phyloP scores from a whole-genome alignment of 1,140 invertebrate genomes.

The Drosophila chauvacae region DNA sequence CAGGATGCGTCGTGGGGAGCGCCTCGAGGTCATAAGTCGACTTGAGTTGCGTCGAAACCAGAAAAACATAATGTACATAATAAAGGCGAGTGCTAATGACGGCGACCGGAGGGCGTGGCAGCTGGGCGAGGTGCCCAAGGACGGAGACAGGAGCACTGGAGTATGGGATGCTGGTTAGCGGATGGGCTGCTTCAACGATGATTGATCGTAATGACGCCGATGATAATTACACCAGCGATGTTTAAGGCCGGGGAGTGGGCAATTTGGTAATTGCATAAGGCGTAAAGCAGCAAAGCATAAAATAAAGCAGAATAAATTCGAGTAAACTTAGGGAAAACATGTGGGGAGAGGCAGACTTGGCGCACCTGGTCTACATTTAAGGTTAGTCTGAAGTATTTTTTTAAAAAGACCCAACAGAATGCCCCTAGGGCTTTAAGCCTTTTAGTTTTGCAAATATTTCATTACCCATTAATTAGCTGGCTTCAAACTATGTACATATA shows the following conservation, averaged over 20 bases:
- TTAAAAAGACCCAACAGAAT: not conserved
- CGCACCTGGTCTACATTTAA: too few species aligned
- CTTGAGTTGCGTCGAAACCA: not conserved
- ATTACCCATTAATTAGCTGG: not conserved
- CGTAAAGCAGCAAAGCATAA: not conserved
- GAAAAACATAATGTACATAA: not conserved
- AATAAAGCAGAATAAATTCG: not conserved
- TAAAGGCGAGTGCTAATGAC: constrained; percentile 30
- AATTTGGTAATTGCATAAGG: constrained; percentile 48
- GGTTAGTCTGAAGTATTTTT: not conserved
- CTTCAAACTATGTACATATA: too few species aligned
- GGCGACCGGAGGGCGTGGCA: constrained; percentile 26
- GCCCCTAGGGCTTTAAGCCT: too few species aligned
- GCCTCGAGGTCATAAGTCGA: constrained; percentile 40
- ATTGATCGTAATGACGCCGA: constrained; percentile 7
- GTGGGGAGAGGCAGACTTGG: not conserved
- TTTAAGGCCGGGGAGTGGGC: constrained; percentile 11
- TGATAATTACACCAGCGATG: constrained; percentile 28
- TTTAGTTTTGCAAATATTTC: too few species aligned
- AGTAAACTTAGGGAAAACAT: not conserved
- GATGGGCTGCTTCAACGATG: constrained; percentile 1
- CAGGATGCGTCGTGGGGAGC: constrained; percentile 30
- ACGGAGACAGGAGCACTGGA: constrained; percentile 22
- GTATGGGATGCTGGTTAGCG: constrained; percentile 2
- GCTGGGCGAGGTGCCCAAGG: constrained; percentile 13